Percentiles rank a stretch among this genome's conserved stretches.
phyloP scores from a whole-genome alignment of 2,797 vertebrate genomes.

The Melanotaenia trifasciata region DNA sequence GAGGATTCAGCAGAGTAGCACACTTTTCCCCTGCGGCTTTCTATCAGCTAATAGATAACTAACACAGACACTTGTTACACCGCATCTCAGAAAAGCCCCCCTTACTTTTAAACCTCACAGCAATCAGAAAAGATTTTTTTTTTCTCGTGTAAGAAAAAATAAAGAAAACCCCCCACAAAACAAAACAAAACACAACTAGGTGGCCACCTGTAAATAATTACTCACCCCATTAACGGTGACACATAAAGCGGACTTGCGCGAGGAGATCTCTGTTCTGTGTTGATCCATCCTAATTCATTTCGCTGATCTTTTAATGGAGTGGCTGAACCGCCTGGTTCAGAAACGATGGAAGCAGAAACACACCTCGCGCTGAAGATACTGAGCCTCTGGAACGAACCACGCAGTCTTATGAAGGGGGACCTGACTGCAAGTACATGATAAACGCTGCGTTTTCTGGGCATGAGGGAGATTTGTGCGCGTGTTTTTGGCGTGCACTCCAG shows the following conservation, averaged over 20 bases:
- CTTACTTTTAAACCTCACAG: conserved; percentile 42
- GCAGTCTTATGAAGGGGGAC: conserved; percentile 27
- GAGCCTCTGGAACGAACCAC: conserved; percentile 73
- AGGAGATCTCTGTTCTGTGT: conserved; percentile 13
- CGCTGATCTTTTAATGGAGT: conserved; percentile 23
- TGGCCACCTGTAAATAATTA: conserved; percentile 21
- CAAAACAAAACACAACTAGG: not conserved
- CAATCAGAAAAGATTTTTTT: not conserved
- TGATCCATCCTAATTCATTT: conserved; percentile 44
- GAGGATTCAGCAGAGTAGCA: not conserved
- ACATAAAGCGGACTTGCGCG: conserved; percentile 29
- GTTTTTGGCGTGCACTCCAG: not conserved
- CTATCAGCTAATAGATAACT: not conserved
- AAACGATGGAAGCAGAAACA: conserved; percentile 35
- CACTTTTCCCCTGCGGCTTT: conserved; percentile 20
- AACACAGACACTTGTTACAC: conserved; percentile 66
- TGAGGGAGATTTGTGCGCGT: conserved; percentile 3
- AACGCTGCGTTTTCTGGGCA: conserved; percentile 31
- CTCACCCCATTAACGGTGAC: conserved; percentile 63
- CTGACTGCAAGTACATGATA: conserved; percentile 11
- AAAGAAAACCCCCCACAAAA: not conserved
- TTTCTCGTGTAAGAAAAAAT: not conserved
- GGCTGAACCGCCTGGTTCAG: conserved; percentile 35
- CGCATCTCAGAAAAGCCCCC: conserved; percentile 12
- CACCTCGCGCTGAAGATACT: conserved; percentile 49